Evolutionary conservation across 2,113 vertebrate genomes (phyloP), one percentile per base, ranked within the genome.

Genomic region (Oceanodroma tethys): DNA sequence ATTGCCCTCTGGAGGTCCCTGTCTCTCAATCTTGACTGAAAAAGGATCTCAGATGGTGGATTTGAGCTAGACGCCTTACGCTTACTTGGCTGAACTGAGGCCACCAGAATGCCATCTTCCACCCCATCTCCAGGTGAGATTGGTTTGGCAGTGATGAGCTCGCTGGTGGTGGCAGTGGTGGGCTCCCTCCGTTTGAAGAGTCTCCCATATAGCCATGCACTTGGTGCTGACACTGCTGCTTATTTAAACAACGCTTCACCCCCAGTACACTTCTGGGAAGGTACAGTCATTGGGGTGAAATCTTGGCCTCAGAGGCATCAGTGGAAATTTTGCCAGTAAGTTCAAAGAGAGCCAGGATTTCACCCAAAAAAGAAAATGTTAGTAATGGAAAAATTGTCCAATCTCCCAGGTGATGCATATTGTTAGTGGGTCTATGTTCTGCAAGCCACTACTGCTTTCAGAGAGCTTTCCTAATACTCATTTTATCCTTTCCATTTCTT

Each of bases 191-290:
- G 2, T 67, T 30, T 56, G 70, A 42, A 27, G 62, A 27, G 38
- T 40, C 50, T 71, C n/a, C 25, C 4, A 2, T 6, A 4, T 12
- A 71, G 18, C 50, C 0, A 1, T 23, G 40, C 25, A 5, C 42
- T 50, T 4, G 16, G 26, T 65, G 53, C 70, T 81, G 78, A 23
- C 6, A 3, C 34, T 47, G 15, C 45, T 91, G 4, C n/a, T 30
- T 10, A 22, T 40, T 58, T 32, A 40, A 55, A 67, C 16, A 60
- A 3, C 53, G 23, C 29, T 75, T 86, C 36, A 2, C 26, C 11
- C 14, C 13, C 13, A 9, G 45, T 32, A 45, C 8, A 6, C 36
- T 88, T 60, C 12, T 48, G 62, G 59, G 40, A 53, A 56, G 43
- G 34, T 9, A 38, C 22, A 48, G 11, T 90, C 16, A 15, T 10